Percentiles rank a stretch among this genome's conserved stretches.
Conservation (phyloP, 2,888 invertebrate genomes). For the Caenorhabditis sp. region DNA sequence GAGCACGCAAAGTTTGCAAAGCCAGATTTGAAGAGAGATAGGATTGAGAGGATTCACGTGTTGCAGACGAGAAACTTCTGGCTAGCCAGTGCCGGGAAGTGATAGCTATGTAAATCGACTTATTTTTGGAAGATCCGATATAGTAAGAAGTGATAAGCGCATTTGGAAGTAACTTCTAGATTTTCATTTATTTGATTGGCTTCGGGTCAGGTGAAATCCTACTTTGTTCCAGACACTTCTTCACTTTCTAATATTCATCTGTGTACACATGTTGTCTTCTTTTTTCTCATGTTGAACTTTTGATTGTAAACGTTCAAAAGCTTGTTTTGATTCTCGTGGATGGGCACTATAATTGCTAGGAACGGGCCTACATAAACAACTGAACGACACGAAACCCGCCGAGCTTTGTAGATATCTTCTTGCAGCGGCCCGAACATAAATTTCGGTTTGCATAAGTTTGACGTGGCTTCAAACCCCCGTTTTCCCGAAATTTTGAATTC, state of each 20-base stretch:
- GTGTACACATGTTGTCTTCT: not conserved
- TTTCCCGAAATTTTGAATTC: too few species aligned
- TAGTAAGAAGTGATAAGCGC: too few species aligned
- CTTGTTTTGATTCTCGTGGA: conserved; percentile 6
- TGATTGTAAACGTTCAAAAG: not conserved
- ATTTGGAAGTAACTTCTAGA: not conserved
- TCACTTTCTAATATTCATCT: not conserved
- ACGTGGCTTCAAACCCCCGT: too few species aligned
- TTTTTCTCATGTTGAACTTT: not conserved
- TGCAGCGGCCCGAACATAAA: too few species aligned
- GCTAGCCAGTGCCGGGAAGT: not conserved
- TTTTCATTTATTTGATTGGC: not conserved
- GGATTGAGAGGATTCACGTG: conserved; percentile 46
- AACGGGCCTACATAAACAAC: conserved; percentile 17
- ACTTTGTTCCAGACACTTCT: not conserved
- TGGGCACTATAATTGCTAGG: conserved; percentile 19
- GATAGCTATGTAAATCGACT: too few species aligned
- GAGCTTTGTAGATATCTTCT: not conserved
- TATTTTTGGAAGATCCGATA: too few species aligned
- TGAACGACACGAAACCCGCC: conserved; percentile 4
- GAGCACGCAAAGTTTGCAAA: conserved; percentile 40
- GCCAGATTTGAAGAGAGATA: conserved; percentile 28
- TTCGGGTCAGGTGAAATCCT: not conserved
- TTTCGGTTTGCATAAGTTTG: too few species aligned
- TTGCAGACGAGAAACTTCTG: conserved; percentile 1